Base-by-base conservation (phyloP, 92 coral and sea anemone species). In the Paramuricea clavata region DNA sequence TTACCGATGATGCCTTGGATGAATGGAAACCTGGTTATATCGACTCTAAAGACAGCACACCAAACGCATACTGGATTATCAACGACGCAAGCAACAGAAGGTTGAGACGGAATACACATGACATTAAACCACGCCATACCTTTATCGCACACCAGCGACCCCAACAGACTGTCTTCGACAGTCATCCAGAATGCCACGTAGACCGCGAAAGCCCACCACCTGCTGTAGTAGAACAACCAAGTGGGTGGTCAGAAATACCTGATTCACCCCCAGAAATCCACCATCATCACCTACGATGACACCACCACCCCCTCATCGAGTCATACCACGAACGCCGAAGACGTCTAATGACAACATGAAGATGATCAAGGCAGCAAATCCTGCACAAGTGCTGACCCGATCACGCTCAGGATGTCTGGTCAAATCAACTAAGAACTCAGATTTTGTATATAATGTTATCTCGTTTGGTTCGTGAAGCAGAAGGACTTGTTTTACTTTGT, bases 11-110 rank as follows among this genome's bases (percentile, higher is more conserved):
- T 62, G 62, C 62, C 56, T 82, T 86, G 57, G 91, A 82, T 57
- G 87, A 90, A 68, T 90, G 91, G 91, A 57, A 72, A 57, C 83
- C 87, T 41, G 87, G 92, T 27, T 86, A 43, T 69, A 85, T 89
- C 16, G 84, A 85, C 36, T 73, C 87, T 59, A 81, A 90, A 42
- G 89, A 87, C 41, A 68, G 50, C 56, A 9, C 90, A 52, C 92
- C 88, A 39, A 86, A 81, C 78, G 85, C 94, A 27, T 85, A 84
- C 85, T 91, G 94, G 88, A 76, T 89, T 32, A 68, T 89, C 78
- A 90, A 81, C 22, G 87, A 86, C 22, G 57, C 83, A 76, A 91
- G 62, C 83, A 69, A 69, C 81, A 81, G 91, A 57, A 35, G 86
- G 79, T 76, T 87, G 49, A 78, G 92, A 43, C 83, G 84, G 3